Evolutionary conservation across 2,888 invertebrate genomes (phyloP), one percentile per base, ranked within the genome.

Genomic region (Parnassius apollo): DNA sequence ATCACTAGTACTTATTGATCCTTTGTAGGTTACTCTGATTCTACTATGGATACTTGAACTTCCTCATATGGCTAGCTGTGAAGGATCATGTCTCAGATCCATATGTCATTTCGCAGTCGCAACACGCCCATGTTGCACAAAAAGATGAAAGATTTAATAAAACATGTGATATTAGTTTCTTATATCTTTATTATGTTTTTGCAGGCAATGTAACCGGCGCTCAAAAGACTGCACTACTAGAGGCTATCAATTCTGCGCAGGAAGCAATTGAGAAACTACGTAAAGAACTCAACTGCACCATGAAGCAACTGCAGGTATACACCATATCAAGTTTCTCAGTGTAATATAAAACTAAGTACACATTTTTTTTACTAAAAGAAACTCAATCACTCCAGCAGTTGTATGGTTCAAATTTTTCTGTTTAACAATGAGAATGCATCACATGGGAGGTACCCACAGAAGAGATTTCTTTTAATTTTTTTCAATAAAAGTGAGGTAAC

Each of bases 241-340:
- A 94, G 63, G 96, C 98, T 0, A 95, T 98, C 57, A 96, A 96
- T 78, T 94, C 94, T 0, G 93, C 97, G 2, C 97, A 97, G 72
- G 95, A 95, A 67, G 96, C 95, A 11, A 97, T 98, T 55, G 97
- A 97, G 77, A 94, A 93, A 55, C 91, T 96, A 2, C 93, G 95
- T 60, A 95, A 94, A 66, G 96, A 96, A 69, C 83, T 94, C 8
- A 86, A 85, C 69, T 81, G 80, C 2, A 84, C 81, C 2, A 71
- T 88, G 0, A 78, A 81, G 61, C 87, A 86, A 58, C 80, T 89
- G 80, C 90, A 91, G 88, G 90, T 90, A 53, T 18, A n/a, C 0
- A n/a, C n/a, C 7, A 42, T 13, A 42, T 53, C n/a, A 2, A 13
- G 13, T 44, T 35, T 35, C 35, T 35, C 35, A 4, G 4, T 35